These are phyloP conservation scores for Stenotaenia linearis DNA, from an alignment of 2,888 invertebrate species.

Conservation along the genomic window DNA sequence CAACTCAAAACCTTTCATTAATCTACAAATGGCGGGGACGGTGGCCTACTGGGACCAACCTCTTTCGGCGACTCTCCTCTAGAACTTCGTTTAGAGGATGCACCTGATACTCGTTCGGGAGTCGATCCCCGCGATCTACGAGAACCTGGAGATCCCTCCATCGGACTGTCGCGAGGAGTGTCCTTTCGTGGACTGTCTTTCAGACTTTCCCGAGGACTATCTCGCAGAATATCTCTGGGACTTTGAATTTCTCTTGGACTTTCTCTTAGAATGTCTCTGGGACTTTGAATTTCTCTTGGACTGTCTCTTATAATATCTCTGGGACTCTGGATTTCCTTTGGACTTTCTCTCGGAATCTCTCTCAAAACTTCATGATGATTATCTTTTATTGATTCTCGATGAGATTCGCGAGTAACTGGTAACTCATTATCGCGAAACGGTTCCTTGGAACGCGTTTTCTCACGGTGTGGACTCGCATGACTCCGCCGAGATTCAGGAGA, in stretches of 20 bases:
- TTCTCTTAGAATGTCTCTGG: background rate
- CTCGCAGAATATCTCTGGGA: background rate
- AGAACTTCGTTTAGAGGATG: background rate
- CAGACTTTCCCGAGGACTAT: background rate
- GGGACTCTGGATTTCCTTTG: background rate
- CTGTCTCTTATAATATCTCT: background rate
- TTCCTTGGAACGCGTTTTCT: background rate
- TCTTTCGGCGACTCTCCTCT: background rate
- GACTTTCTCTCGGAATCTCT: background rate
- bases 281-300: background rate
- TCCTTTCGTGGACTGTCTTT: background rate
- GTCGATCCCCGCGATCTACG: background rate
- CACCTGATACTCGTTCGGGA: background rate
- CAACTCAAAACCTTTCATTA: background rate
- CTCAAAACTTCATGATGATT: too few species aligned
- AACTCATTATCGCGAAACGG: background rate
- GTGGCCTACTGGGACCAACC: background rate
- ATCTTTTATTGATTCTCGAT: background rate
- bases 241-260: background rate
- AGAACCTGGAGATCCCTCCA: background rate
- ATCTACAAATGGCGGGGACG: background rate
- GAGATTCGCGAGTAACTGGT: background rate
- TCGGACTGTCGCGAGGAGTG: background rate
- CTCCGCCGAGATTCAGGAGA: background rate
- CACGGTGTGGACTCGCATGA: background rate